These are phyloP conservation scores for Dallia pectoralis DNA, from an alignment of 2,797 vertebrate species.

Conservation along the genomic window DNA sequence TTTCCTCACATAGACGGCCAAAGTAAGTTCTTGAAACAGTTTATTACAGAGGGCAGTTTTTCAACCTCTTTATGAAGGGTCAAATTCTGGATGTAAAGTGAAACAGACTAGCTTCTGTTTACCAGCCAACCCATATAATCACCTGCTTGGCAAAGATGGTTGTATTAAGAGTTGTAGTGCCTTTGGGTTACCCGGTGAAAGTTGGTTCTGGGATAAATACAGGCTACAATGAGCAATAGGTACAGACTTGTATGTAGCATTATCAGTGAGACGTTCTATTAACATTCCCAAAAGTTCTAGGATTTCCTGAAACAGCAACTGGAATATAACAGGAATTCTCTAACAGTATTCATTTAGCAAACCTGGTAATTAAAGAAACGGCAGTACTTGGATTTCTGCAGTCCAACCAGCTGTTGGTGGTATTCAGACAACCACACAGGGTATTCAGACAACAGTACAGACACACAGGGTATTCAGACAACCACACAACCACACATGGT, in stretches of 20 bases:
- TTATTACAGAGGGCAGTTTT: too few species aligned
- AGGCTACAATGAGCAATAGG: not conserved
- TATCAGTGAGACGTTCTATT: not conserved
- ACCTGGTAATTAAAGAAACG: not conserved
- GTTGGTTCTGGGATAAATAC: not conserved
- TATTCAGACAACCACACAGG: not conserved
- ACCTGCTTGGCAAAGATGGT: not conserved
- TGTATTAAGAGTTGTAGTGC: not conserved
- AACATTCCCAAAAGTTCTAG: not conserved
- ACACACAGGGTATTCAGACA: not conserved
- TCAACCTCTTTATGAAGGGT: too few species aligned
- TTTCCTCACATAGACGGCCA: too few species aligned
- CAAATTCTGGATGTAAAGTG: too few species aligned
- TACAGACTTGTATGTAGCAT: not conserved
- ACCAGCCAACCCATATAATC: not conserved
- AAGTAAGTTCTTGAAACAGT: too few species aligned
- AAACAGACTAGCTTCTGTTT: too few species aligned
- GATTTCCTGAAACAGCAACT: not conserved
- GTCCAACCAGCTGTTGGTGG: not conserved
- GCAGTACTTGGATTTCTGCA: not conserved
- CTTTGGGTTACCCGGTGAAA: constrained; percentile 12
- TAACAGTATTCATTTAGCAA: not conserved
- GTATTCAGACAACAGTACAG: too few species aligned
- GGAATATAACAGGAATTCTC: not conserved
- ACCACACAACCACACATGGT: not conserved